These are phyloP conservation scores for Drosophila mayaguana DNA, from an alignment of 2,888 invertebrate species.

Conservation along the genomic window DNA sequence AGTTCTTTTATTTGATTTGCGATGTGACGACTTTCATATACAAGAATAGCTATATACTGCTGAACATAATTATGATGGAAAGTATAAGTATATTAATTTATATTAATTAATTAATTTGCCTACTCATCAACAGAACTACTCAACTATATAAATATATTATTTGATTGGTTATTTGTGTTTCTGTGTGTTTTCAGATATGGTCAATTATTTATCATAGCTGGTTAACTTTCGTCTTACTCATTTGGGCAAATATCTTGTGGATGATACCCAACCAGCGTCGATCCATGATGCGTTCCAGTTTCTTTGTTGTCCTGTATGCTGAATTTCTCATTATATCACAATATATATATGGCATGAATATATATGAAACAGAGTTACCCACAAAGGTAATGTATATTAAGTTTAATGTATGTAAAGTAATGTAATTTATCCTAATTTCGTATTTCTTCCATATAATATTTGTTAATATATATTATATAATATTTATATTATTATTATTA, in stretches of 20 bases:
- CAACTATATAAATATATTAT: not conserved
- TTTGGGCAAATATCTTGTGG: constrained; percentile 98
- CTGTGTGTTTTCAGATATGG: constrained; percentile 91
- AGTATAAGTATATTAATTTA: constrained; percentile 60
- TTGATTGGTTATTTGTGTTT: not conserved
- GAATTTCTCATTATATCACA: constrained; percentile 93
- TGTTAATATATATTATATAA: too few species aligned
- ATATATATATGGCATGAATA: constrained; percentile 94
- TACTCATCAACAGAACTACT: not conserved
- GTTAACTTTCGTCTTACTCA: constrained; percentile 96
- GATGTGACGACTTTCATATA: constrained; percentile 89
- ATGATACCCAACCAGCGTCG: constrained; percentile 97
- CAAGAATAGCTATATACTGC: constrained; percentile 93
- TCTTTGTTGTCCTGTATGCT: constrained; percentile 95
- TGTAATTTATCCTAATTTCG: constrained; percentile 71
- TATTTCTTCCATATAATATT: too few species aligned
- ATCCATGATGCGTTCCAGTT: constrained; percentile 95
- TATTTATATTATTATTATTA: too few species aligned
- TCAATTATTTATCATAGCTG: constrained; percentile 99
- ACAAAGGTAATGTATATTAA: constrained; percentile 85
- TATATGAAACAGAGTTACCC: constrained; percentile 93
- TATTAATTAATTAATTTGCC: not conserved
- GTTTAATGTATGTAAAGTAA: too few species aligned
- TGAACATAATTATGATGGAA: constrained; percentile 96
- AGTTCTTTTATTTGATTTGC: constrained; percentile 87